Base-by-base conservation (phyloP, 92 coral and sea anemone genomes). In the Zoanthus sociatus region DNA sequence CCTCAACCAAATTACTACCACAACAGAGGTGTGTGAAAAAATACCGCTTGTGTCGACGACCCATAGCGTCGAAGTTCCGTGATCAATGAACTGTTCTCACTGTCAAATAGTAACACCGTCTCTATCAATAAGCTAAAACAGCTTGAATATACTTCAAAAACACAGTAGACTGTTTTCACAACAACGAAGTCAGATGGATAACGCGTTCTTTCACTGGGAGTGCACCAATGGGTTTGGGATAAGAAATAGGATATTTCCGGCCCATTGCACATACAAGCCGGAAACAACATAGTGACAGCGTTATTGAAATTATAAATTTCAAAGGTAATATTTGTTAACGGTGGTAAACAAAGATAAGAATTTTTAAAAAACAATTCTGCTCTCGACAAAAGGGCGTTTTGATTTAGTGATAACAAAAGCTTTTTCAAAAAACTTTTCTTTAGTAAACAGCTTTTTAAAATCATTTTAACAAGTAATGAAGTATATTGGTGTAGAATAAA, bases 1-100 rank as follows among this genome's bases (percentile, higher is more conserved):
- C 21, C 9, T 67, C 85, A 5, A 73, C 85, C 45, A 81, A 67
- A 44, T 73, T 73, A 51, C 75, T 81, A 16, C 85, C 85, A 21
- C 85, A 81, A 47, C 85, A 81, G 7, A 81, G 75, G 8, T 67
- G 70, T 15, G 74, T 81, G 18, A 81, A 81, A 73, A 81, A 81
- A 20, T 81, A 75, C n/a, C 73, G 42, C 33, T 66, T 81, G 20
- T 81, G 85, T 9, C 85, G 73, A 33, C 84, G 84, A 11, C 72
- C 72, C 84, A 79, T 79, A 9, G 5, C 44, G 26, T 81, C 46
- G 60, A 46, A 18, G 46, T 66, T 81, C 63, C 85, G 85, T 47
- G 85, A 21, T 48, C 73, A 56, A 45, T 30, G 51, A 31, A 47
- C 45, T 45, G 47, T 81, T 81, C 75, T 81, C 63, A 45, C 2